Conservation (phyloP, 2,888 invertebrate species). For the Drosophila kanekoi region DNA sequence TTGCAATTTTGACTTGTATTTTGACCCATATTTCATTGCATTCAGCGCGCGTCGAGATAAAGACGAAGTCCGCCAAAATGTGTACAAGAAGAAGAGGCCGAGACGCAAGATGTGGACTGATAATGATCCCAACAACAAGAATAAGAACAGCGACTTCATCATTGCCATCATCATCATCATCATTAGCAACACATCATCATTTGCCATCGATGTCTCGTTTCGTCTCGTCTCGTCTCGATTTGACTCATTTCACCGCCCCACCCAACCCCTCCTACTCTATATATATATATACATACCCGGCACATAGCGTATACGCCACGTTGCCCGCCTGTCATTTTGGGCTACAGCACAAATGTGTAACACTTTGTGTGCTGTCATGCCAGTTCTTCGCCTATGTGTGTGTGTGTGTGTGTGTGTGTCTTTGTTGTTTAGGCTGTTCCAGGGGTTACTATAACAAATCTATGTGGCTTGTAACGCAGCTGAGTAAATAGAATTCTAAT, state of each 20-base stretch:
- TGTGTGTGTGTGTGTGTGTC: conserved; percentile 7
- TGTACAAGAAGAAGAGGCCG: conserved; percentile 12
- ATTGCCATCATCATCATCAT: conserved; percentile 39
- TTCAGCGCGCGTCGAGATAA: conserved; percentile 29
- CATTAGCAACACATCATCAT: conserved; percentile 70
- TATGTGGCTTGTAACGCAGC: conserved; percentile 30
- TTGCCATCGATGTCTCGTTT: conserved; percentile 55
- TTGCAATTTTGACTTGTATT: conserved; percentile 62
- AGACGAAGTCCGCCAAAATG: conserved; percentile 25
- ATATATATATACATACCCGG: background rate
- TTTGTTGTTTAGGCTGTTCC: conserved; percentile 12
- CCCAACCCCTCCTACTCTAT: background rate
- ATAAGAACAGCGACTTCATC: conserved; percentile 30
- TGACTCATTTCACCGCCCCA: conserved; percentile 7
- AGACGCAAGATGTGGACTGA: conserved; percentile 30
- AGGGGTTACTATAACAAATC: conserved; percentile 17
- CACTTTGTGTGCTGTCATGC: conserved; percentile 53
- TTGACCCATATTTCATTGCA: conserved; percentile 72
- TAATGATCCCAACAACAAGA: conserved; percentile 57
- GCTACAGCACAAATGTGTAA: conserved; percentile 41
- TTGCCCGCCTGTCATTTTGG: conserved; percentile 40
- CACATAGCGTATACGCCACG: conserved; percentile 15
- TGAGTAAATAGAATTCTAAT: conserved; percentile 28
- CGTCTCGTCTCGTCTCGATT: conserved; percentile 24
- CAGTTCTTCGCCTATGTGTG: conserved; percentile 19